These are phyloP conservation scores for Dascyllus trimaculatus DNA, from an alignment of 2,113 vertebrate species.

Conservation along the genomic window DNA sequence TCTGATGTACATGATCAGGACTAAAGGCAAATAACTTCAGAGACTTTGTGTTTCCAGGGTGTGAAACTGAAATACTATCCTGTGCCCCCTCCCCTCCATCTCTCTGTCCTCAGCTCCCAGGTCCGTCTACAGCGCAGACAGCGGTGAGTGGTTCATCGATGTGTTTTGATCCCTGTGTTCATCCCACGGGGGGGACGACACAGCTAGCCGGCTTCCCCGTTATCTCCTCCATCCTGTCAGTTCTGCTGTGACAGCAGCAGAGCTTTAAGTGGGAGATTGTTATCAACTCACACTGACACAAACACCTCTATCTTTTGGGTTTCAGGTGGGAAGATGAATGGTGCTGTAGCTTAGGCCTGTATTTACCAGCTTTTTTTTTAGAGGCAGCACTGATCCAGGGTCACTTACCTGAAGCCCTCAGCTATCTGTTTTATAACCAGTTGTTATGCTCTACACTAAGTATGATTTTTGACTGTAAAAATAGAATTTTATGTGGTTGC, in stretches of 20 bases:
- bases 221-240: slow-evolving; percentile 32
- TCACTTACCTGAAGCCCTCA: slow-evolving; percentile 12
- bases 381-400: slow-evolving; percentile 18
- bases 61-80: background rate
- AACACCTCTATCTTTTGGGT: slow-evolving; percentile 23
- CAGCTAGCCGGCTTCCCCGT: background rate
- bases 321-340: slow-evolving; percentile 52
- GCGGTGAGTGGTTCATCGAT: slow-evolving; percentile 86
- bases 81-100: background rate
- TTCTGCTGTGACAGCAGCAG: slow-evolving; percentile 36
- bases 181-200: slow-evolving; percentile 14
- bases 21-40: background rate
- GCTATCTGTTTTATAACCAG: slow-evolving; percentile 32
- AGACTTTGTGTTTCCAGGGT: background rate
- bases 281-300: slow-evolving; percentile 19
- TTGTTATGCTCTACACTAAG: background rate
- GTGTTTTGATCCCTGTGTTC: slow-evolving; percentile 54
- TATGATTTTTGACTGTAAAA: background rate
- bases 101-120: slow-evolving; percentile 76
- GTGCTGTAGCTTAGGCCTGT: background rate
- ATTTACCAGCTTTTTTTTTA: slow-evolving; percentile 35
- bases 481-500: background rate
- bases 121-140: slow-evolving; percentile 89
- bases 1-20: too few species aligned
- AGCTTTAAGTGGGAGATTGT: slow-evolving; percentile 49